These are phyloP conservation scores for Corythaixoides concolor DNA, from an alignment of 2,113 vertebrate species.

Conservation along the genomic window DNA sequence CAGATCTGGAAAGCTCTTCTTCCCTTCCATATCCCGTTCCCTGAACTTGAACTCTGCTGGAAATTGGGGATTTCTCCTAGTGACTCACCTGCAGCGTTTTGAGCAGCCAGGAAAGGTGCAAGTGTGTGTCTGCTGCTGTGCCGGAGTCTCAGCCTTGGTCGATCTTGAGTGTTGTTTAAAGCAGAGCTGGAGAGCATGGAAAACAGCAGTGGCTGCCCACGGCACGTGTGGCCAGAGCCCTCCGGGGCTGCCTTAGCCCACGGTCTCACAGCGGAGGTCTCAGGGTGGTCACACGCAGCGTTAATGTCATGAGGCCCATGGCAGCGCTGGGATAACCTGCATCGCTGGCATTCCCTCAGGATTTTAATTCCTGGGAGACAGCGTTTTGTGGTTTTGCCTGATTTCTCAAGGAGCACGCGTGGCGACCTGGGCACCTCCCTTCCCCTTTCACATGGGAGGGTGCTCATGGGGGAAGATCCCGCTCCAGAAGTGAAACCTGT, in stretches of 20 bases:
- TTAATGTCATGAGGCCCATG: not conserved
- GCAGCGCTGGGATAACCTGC: not conserved
- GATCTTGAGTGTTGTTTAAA: not conserved
- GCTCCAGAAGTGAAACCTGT: not conserved
- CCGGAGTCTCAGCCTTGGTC: not conserved
- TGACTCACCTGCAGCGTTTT: not conserved
- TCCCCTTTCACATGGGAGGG: not conserved
- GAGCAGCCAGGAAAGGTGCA: not conserved
- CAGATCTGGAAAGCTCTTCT: conserved; percentile 1
- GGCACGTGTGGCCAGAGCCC: not conserved
- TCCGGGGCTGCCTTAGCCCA: not conserved
- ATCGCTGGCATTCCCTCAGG: accelerated
- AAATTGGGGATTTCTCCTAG: not conserved
- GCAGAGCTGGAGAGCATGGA: not conserved
- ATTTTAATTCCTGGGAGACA: not conserved
- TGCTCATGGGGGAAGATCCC: not conserved
- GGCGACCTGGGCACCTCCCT: not conserved
- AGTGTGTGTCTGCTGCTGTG: not conserved
- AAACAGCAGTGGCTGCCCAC: not conserved
- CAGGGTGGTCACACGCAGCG: accelerated
- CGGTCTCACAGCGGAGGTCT: accelerated
- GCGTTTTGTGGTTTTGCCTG: not conserved
- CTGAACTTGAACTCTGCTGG: not conserved
- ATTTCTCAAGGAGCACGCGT: not conserved
- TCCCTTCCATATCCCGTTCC: not conserved